Evolutionary conservation across 2,113 vertebrate genomes (phyloP).

Genomic region (Dermatemys mawii): DNA sequence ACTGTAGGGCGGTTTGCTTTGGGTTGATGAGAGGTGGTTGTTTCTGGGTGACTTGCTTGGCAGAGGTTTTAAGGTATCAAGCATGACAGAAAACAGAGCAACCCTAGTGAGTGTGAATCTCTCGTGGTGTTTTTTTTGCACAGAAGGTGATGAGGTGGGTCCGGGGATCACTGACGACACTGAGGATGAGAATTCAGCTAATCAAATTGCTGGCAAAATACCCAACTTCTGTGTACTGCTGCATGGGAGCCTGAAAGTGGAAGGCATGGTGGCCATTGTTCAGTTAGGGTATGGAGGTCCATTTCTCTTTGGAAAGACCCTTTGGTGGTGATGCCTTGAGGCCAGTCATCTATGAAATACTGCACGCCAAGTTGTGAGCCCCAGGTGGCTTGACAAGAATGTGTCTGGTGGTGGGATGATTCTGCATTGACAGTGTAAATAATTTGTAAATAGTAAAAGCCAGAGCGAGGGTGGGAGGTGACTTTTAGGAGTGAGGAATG

Average conservation of each 20-base stretch:
- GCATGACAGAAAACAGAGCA: neutral
- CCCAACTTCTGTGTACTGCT: constrained; percentile 98
- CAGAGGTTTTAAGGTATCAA: neutral
- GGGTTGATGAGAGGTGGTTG: neutral
- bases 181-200: constrained; percentile 95
- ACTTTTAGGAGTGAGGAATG: neutral
- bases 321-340: neutral
- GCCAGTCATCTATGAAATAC: constrained; percentile 7
- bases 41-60: neutral
- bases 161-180: constrained; percentile 91
- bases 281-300: constrained; percentile 89
- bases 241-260: constrained; percentile 97
- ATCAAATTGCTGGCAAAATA: constrained; percentile 96
- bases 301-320: constrained; percentile 34
- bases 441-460: neutral
- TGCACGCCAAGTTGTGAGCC: neutral
- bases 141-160: constrained; percentile 96
- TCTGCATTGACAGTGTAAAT: constrained; percentile 12
- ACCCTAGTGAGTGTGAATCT: neutral
- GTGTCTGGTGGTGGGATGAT: constrained; percentile 10
- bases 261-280: constrained; percentile 98
- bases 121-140: constrained; percentile 7
- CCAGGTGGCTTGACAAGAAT: neutral
- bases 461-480: neutral
- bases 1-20: neutral